Evolutionary conservation across 2,888 invertebrate species (phyloP).

Genomic region (Selenia dentaria): DNA sequence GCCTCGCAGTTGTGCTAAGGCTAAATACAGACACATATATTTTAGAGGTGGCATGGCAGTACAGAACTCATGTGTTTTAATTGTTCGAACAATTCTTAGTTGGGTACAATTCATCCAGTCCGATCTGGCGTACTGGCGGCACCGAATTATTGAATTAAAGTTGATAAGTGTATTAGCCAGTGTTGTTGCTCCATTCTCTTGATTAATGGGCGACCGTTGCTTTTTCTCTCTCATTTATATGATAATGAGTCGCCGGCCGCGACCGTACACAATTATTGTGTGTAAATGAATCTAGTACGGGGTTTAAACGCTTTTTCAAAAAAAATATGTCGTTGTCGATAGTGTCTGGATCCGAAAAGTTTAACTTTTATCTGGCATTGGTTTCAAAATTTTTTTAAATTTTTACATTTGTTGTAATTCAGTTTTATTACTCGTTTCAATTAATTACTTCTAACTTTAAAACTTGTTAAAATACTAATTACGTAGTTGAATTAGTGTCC

Average conservation of each 20-base stretch:
- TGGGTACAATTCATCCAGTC: too few species aligned
- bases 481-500: too few species aligned
- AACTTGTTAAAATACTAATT: too few species aligned
- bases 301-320: conserved; percentile 64
- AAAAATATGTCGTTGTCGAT: background rate
- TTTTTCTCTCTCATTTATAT: conserved; percentile 83
- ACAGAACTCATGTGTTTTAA: too few species aligned
- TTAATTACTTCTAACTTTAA: too few species aligned
- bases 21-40: too few species aligned
- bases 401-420: too few species aligned
- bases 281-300: conserved; percentile 68
- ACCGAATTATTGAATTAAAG: conserved; percentile 81
- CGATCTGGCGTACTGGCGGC: conserved; percentile 44
- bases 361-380: background rate
- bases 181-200: conserved; percentile 79
- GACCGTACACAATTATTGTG: conserved; percentile 74
- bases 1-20: too few species aligned
- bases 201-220: conserved; percentile 77
- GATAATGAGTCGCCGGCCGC: conserved; percentile 75
- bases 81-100: too few species aligned
- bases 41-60: too few species aligned
- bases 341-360: background rate
- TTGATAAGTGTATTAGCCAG: conserved; percentile 83
- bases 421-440: too few species aligned
- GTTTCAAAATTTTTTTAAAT: background rate